phyloP scores from a whole-genome alignment of 1,140 invertebrate genomes.

The Bombus ignitus region DNA sequence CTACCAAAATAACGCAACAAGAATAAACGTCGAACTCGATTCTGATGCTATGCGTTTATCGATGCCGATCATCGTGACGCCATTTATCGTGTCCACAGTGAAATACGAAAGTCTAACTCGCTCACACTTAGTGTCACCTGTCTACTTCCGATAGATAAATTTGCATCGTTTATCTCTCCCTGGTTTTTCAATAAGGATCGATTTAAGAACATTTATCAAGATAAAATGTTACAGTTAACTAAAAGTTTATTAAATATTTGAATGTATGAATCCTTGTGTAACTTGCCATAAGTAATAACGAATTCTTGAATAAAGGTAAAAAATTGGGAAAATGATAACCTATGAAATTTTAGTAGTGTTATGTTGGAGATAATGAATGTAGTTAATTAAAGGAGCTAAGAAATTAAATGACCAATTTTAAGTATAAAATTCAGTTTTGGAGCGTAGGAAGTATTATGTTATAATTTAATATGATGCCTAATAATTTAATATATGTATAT shows the following conservation, averaged over 20 bases:
- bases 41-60: slow-evolving; percentile 16
- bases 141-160: neutral
- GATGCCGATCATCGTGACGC: neutral
- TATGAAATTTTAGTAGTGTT: neutral
- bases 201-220: neutral
- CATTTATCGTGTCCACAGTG: neutral
- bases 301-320: neutral
- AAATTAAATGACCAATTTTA: neutral
- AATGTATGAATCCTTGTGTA: neutral
- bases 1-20: slow-evolving; percentile 32
- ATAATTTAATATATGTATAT: too few relatives aligned
- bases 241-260: neutral
- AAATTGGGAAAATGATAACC: neutral
- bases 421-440: neutral
- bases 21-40: slow-evolving; percentile 42
- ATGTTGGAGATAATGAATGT: too few relatives aligned
- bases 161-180: neutral
- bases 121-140: neutral
- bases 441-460: neutral
- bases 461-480: too few relatives aligned
- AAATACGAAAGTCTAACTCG: neutral
- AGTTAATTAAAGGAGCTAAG: too few relatives aligned
- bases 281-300: too few relatives aligned
- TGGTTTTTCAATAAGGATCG: neutral
- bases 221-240: neutral